phyloP scores from a whole-genome alignment of 2,888 invertebrate genomes.

The Papilio protenor region DNA sequence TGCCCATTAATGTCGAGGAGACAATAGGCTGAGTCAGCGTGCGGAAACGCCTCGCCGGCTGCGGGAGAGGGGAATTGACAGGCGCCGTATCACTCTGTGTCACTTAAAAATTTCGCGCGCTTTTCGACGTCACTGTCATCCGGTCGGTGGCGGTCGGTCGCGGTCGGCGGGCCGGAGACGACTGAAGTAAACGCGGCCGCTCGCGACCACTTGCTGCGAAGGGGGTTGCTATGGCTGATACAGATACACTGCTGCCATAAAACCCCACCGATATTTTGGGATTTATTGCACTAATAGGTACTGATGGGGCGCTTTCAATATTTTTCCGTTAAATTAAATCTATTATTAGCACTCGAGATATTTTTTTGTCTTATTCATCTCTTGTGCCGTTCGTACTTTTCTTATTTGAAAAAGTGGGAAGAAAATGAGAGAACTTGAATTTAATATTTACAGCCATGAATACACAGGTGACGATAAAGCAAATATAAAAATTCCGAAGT shows the following conservation, averaged over 20 bases:
- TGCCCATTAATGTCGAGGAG: constrained; percentile 57
- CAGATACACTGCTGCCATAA: neutral
- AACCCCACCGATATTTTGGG: constrained; percentile 16
- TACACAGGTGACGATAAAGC: neutral
- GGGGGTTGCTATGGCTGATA: constrained; percentile 39
- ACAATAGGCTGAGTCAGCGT: constrained; percentile 37
- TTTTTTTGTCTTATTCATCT: neutral
- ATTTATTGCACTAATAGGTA: constrained; percentile 10
- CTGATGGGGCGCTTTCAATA: neutral
- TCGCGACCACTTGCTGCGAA: neutral
- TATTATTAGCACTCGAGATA: neutral
- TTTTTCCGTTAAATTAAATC: neutral
- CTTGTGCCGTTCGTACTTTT: too few species aligned
- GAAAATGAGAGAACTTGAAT: neutral
- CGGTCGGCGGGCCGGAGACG: constrained; percentile 29
- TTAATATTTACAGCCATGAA: neutral
- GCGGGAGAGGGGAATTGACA: neutral
- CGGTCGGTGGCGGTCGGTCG: constrained; percentile 22
- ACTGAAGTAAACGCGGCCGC: constrained; percentile 33
- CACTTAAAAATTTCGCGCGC: constrained; percentile 33
- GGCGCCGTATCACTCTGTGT: constrained; percentile 8
- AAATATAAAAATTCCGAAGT: neutral
- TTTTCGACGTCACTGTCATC: constrained; percentile 24
- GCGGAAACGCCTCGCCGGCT: constrained; percentile 22
- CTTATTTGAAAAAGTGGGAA: too few species aligned